Conservation (phyloP, 2,888 invertebrate genomes). For the Cephalotes varians region DNA sequence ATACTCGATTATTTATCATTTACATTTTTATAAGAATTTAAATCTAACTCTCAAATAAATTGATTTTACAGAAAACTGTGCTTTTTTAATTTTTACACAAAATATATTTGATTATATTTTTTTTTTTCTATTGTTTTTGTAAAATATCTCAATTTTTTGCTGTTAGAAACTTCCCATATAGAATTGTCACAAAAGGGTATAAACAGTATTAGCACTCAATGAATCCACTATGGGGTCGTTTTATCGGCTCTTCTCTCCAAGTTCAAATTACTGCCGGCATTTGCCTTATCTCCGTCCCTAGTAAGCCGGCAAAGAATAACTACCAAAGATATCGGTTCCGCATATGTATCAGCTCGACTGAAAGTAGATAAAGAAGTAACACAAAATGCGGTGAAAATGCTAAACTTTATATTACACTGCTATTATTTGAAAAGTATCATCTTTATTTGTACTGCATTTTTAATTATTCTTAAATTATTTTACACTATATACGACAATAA, state of each 20-base stretch:
- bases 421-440: not conserved
- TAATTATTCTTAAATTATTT: not conserved
- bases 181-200: constrained; percentile 17
- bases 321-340: constrained; percentile 83
- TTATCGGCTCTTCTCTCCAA: constrained; percentile 77
- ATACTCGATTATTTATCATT: constrained; percentile 19
- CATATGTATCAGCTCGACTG: constrained; percentile 80
- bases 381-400: constrained; percentile 21
- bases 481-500: not conserved
- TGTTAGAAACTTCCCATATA: not conserved
- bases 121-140: not conserved
- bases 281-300: constrained; percentile 78
- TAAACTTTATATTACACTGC: not conserved
- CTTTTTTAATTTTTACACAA: not conserved
- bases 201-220: constrained; percentile 58
- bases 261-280: constrained; percentile 81
- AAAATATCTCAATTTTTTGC: not conserved
- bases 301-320: constrained; percentile 81
- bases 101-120: not conserved
- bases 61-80: not conserved
- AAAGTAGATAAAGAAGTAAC: constrained; percentile 76
- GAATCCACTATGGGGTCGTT: constrained; percentile 58
- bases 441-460: not conserved
- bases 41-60: not conserved
- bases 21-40: not conserved